Evolutionary conservation across 2,888 invertebrate species (phyloP), one percentile per base, ranked within the genome.

Genomic region (Ophion ellenae): DNA sequence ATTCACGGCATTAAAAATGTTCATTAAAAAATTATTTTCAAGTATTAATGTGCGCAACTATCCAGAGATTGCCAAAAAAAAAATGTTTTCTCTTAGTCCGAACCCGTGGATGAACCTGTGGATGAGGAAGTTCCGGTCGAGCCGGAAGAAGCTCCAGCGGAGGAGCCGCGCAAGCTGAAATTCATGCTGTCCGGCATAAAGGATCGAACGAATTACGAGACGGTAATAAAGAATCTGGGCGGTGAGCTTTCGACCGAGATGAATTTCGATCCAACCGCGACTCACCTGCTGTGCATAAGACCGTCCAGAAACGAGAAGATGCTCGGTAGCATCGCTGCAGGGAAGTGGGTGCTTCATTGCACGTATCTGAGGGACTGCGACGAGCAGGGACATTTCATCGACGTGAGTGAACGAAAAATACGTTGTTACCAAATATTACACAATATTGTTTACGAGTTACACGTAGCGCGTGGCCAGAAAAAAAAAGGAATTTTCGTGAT

Each of bases 271-370:
- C 94, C 95, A 0, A 93, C 94, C 0, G 96, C 96, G 74, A 97
- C 97, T 0, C 98, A 98, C 92, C 94, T 98, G 32, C 94, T 99
- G 47, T 97, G 97, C 89, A 95, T 96, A 67, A 96, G 96, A 90
- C 96, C 97, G 0, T 95, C 96, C 10, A 96, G 98, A 83, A 98
- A 97, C 92, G 99, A 99, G 95, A 98, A 98, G 94, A 96, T 97
- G 94, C 94, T 99, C 40, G 97, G 97, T 0, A 97, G 97, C 83
- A 96, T 99, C 85, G 98, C 99, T 0, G 96, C 97, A 0, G 99
- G 99, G 24, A 97, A 97, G 90, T 99, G 98, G 98, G 96, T 99
- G 14, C 94, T 99, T n/a, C 97, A 97, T 90, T 95, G 96, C 1
- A 96, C 96, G 0, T 99, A 98, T 91, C 94, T 98, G 1, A 95